Percentiles rank a stretch among this genome's conserved stretches.
Conservation (phyloP, 2,113 vertebrate species). For the Pteruthius melanotis region DNA sequence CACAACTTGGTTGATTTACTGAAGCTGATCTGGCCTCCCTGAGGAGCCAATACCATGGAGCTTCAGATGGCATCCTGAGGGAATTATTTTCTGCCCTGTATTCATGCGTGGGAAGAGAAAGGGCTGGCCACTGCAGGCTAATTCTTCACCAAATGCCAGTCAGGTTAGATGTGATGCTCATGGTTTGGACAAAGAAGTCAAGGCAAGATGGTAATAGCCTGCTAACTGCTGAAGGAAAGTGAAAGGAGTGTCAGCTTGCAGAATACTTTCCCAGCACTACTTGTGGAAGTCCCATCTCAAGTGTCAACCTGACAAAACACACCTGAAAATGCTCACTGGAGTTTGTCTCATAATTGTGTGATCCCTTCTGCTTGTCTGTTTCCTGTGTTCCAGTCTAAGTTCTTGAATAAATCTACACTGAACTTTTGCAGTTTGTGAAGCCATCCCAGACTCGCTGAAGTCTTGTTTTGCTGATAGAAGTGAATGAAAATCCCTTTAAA, state of each 20-base stretch:
- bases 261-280: background rate
- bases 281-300: background rate
- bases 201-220: background rate
- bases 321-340: background rate
- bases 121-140: background rate
- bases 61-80: background rate
- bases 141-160: background rate
- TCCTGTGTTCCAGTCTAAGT: background rate
- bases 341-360: background rate
- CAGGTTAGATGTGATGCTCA: background rate
- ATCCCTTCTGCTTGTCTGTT: background rate
- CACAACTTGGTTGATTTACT: background rate
- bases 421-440: background rate
- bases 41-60: background rate
- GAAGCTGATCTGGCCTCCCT: background rate
- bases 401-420: background rate
- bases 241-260: background rate
- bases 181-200: background rate
- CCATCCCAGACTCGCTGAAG: background rate
- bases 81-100: background rate
- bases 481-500: background rate
- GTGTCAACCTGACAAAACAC: background rate
- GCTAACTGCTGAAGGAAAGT: background rate
- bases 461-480: background rate
- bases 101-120: background rate